Percentiles rank a stretch among this genome's conserved stretches.
phyloP scores from a whole-genome alignment of 1,140 invertebrate species.

The Brachionus plicatilis region DNA sequence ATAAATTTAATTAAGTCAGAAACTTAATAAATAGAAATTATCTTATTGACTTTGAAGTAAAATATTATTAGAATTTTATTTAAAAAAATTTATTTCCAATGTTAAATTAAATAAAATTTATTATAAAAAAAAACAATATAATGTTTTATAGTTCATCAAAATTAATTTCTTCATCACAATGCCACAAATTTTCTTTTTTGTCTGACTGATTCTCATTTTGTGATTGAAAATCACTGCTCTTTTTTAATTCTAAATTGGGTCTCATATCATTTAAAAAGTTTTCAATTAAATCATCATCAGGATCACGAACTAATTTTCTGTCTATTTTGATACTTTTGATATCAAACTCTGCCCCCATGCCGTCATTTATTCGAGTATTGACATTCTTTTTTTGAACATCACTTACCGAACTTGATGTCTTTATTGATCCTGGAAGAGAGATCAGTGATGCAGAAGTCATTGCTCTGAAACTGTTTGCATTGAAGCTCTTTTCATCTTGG shows the following conservation, averaged over 20 bases:
- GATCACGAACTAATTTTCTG: background rate
- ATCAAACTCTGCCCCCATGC: background rate
- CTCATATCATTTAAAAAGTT: constrained; percentile 34
- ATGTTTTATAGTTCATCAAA: constrained; percentile 7
- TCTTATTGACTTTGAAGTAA: too few species aligned
- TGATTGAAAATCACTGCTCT: background rate
- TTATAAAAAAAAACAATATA: background rate
- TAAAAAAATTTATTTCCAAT: background rate
- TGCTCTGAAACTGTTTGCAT: background rate
- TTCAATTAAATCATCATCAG: background rate
- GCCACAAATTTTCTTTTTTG: background rate
- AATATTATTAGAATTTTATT: background rate
- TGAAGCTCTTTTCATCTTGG: background rate
- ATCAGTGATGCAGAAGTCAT: background rate
- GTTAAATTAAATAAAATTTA: background rate
- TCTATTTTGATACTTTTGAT: constrained; percentile 33
- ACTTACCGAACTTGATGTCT: background rate
- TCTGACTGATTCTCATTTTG: background rate
- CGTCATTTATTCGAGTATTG: background rate
- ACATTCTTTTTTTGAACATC: background rate
- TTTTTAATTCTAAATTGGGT: background rate
- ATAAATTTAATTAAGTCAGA: too few species aligned
- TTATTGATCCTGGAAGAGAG: background rate
- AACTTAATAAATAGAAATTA: too few species aligned
- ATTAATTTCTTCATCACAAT: constrained; percentile 24